A percentile compares a stretch with the other conserved stretches of the same genome.
phyloP scores from a whole-genome alignment of 2,888 invertebrate species.

The Girardia tigrina region DNA sequence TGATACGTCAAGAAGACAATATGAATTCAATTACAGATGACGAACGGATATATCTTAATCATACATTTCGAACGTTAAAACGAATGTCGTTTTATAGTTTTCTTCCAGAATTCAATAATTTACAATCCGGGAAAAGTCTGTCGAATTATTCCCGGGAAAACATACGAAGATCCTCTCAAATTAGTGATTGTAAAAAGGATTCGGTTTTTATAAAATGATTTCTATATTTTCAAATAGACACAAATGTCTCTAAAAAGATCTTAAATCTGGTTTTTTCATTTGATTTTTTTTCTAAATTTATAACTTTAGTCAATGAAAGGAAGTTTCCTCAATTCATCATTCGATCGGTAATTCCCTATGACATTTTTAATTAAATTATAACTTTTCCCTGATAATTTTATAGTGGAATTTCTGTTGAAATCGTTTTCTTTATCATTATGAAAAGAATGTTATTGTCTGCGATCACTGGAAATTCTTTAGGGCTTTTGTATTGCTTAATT shows the following conservation, averaged over 20 bases:
- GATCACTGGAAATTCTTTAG: too few species aligned
- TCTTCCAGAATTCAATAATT: slow-evolving; percentile 20
- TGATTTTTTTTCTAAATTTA: neutral
- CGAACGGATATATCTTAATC: slow-evolving; percentile 30
- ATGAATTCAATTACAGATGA: slow-evolving; percentile 26
- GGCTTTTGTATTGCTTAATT: too few species aligned
- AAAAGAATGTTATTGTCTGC: too few species aligned
- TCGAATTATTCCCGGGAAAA: neutral
- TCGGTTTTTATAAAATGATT: neutral
- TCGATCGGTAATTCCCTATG: slow-evolving; percentile 4
- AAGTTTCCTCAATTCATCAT: slow-evolving; percentile 5
- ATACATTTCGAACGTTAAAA: slow-evolving; percentile 28
- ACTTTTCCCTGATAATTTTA: too few species aligned
- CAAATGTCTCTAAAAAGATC: neutral
- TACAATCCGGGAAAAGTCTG: neutral
- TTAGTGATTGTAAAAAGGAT: neutral
- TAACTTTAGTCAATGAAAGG: neutral
- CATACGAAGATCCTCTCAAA: neutral
- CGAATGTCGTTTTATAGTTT: slow-evolving; percentile 30
- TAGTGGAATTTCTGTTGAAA: too few species aligned
- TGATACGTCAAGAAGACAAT: neutral
- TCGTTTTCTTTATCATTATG: too few species aligned
- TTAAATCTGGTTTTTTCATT: too few species aligned
- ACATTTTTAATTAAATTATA: neutral
- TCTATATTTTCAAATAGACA: neutral